phyloP scores from a whole-genome alignment of 2,797 vertebrate species.

The Carduelis carduelis region DNA sequence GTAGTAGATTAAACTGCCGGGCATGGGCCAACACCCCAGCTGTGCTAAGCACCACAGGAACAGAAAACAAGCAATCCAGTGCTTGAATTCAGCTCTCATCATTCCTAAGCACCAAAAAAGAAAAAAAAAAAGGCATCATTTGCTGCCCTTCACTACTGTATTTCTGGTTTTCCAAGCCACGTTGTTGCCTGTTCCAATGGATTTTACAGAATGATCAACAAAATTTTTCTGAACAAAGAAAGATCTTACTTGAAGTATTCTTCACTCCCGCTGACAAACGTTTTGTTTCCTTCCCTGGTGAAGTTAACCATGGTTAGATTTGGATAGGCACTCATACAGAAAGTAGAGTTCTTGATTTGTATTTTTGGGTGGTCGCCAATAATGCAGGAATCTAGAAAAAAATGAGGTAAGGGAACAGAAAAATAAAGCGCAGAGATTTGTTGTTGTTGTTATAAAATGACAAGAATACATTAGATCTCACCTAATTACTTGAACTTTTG shows the following conservation, averaged over 20 bases:
- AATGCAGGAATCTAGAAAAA: slow-evolving; percentile 88
- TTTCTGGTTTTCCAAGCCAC: neutral
- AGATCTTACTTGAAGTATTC: slow-evolving; percentile 97
- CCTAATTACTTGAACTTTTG: neutral
- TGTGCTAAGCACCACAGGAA: neutral
- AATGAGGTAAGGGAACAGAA: neutral
- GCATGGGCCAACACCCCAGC: neutral
- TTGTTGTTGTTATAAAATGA: neutral
- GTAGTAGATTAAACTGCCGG: slow-evolving; percentile 1
- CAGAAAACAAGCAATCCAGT: neutral
- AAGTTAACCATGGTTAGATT: slow-evolving; percentile 89
- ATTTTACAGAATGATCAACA: neutral
- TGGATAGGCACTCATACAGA: slow-evolving; percentile 90
- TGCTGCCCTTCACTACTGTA: neutral
- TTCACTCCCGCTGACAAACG: slow-evolving; percentile 95
- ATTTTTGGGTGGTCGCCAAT: slow-evolving; percentile 85
- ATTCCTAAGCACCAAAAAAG: too few species aligned
- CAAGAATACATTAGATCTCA: neutral
- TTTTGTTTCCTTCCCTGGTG: slow-evolving; percentile 87
- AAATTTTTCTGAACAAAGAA: neutral
- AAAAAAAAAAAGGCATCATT: neutral
- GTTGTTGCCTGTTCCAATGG: neutral
- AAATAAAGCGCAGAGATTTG: neutral
- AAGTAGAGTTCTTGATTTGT: slow-evolving; percentile 90
- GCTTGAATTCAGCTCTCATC: neutral